A percentile compares a stretch with the other conserved stretches of the same genome.
Evolutionary conservation across 2,888 invertebrate genomes (phyloP).

Genomic region (Sylvicola cinctus): DNA sequence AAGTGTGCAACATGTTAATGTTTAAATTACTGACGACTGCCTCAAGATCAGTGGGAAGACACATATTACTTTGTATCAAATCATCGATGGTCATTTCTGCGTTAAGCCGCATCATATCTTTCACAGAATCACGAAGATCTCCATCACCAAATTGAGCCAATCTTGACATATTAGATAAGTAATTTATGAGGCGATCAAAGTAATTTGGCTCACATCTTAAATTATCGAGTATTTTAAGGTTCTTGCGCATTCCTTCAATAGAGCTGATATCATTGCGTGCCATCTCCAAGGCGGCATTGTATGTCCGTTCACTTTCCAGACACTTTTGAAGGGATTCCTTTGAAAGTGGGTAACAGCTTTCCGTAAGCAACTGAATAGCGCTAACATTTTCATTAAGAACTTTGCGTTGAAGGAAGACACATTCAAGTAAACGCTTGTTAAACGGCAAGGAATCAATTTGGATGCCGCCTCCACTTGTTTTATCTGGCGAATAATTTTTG

Average conservation of each 20-base stretch:
- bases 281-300: constrained; percentile 6
- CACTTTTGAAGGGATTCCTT: constrained; percentile 14
- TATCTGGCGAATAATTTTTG: too few species aligned
- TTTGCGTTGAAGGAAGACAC: constrained; percentile 5
- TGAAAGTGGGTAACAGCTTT: constrained; percentile 13
- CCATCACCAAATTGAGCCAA: constrained; percentile 1
- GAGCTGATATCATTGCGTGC: constrained; percentile 11
- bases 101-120: too few species aligned
- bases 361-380: constrained; percentile 12
- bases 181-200: constrained; percentile 17
- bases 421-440: constrained; percentile 7
- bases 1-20: constrained; percentile 51
- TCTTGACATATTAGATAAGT: constrained; percentile 9
- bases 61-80: constrained; percentile 42
- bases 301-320: constrained; percentile 16
- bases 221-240: constrained; percentile 17
- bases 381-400: constrained; percentile 11
- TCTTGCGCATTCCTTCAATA: constrained; percentile 16
- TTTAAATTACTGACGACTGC: constrained; percentile 44
- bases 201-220: constrained; percentile 19
- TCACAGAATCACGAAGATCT: too few species aligned
- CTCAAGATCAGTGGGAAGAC: constrained; percentile 47
- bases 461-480: background rate
- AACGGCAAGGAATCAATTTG: constrained; percentile 16
- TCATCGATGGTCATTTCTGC: constrained; percentile 22